Conservation (phyloP, 2,888 invertebrate species). For the Xanthia togata region DNA sequence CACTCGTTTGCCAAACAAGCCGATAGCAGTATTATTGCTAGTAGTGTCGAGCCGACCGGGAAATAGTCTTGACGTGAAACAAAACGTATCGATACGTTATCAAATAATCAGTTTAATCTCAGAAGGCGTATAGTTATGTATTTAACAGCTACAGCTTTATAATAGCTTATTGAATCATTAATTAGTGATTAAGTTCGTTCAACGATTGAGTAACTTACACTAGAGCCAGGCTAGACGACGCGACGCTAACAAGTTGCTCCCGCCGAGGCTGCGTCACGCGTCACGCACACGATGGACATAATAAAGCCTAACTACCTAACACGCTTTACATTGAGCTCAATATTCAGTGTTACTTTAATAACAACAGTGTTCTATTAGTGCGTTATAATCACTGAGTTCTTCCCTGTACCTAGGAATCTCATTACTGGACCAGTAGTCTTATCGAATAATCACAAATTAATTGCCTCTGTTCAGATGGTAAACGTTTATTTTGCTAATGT, state of each 20-base stretch:
- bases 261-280: slow-evolving; percentile 75
- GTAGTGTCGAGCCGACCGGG: slow-evolving; percentile 72
- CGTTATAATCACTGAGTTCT: slow-evolving; percentile 73
- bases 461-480: slow-evolving; percentile 52
- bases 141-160: slow-evolving; percentile 82
- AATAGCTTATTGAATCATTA: slow-evolving; percentile 78
- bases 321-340: slow-evolving; percentile 73
- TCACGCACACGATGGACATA: slow-evolving; percentile 67
- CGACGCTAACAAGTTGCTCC: slow-evolving; percentile 84
- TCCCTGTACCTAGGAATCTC: slow-evolving; percentile 81
- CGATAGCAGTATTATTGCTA: slow-evolving; percentile 80
- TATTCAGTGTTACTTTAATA: slow-evolving; percentile 65
- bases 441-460: slow-evolving; percentile 72
- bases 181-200: slow-evolving; percentile 81
- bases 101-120: slow-evolving; percentile 79
- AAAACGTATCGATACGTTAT: slow-evolving; percentile 62
- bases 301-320: slow-evolving; percentile 68
- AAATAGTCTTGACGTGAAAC: slow-evolving; percentile 65
- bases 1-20: slow-evolving; percentile 77
- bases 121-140: slow-evolving; percentile 79
- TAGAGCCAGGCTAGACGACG: slow-evolving; percentile 80
- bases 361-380: slow-evolving; percentile 72
- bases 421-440: slow-evolving; percentile 75
- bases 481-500: slow-evolving; percentile 44
- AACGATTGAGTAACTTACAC: slow-evolving; percentile 78